Percentiles rank a stretch among this genome's conserved stretches.
phyloP scores from a whole-genome alignment of 2,797 vertebrate species.

The Parauchenoglanis ngamensis region DNA sequence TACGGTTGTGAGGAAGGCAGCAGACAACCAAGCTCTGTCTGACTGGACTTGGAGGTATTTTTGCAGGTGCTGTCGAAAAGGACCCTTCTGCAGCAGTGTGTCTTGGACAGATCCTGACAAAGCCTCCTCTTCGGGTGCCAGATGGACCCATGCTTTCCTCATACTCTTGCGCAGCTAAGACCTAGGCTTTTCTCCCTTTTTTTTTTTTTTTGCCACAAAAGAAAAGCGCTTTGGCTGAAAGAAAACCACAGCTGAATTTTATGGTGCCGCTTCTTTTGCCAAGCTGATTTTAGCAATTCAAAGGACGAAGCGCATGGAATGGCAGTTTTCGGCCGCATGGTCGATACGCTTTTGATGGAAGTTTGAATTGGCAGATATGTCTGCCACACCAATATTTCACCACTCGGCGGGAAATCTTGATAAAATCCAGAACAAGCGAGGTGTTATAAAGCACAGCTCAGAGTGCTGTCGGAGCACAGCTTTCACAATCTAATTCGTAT shows the following conservation, averaged over 20 bases:
- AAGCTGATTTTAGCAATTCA: conserved; percentile 85
- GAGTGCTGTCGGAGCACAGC: conserved; percentile 69
- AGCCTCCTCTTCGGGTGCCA: conserved; percentile 78
- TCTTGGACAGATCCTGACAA: conserved; percentile 80
- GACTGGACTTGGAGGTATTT: conserved; percentile 69
- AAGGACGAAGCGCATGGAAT: conserved; percentile 74
- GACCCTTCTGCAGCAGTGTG: conserved; percentile 81
- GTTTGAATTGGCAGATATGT: conserved; percentile 79
- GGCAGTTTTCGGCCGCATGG: conserved; percentile 72
- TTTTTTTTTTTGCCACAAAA: conserved; percentile 68
- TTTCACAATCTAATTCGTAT: conserved; percentile 69
- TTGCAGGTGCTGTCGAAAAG: conserved; percentile 79
- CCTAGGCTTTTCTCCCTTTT: conserved; percentile 78
- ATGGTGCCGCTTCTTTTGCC: conserved; percentile 82
- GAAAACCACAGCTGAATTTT: conserved; percentile 85
- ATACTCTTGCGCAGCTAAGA: conserved; percentile 81
- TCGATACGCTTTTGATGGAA: conserved; percentile 75
- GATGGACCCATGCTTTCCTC: conserved; percentile 81
- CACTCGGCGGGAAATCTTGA: conserved; percentile 77
- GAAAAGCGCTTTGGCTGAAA: conserved; percentile 85
- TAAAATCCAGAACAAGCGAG: conserved; percentile 71
- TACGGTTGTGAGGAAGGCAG: conserved; percentile 41
- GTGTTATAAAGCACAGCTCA: conserved; percentile 64
- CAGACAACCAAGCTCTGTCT: conserved; percentile 38
- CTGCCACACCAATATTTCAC: conserved; percentile 79